A percentile compares a stretch with the other conserved stretches of the same genome.
Evolutionary conservation across 2,888 invertebrate genomes (phyloP).

Genomic region (Empis livida): DNA sequence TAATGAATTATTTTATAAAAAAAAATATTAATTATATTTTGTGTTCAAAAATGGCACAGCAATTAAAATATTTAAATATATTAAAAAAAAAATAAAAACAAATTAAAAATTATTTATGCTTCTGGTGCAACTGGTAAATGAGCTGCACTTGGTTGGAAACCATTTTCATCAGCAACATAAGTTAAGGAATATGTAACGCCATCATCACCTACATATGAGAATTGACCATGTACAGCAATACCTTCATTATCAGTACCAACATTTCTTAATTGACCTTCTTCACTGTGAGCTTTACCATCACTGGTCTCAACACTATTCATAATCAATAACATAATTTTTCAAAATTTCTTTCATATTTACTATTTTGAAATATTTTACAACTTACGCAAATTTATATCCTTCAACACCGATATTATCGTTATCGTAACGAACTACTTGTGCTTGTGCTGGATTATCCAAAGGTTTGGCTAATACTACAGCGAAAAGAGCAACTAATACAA

Average conservation of each 20-base stretch:
- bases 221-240: constrained; percentile 35
- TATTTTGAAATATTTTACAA: neutral
- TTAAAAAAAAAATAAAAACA: too few relatives aligned
- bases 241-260: constrained; percentile 37
- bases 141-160: constrained; percentile 30
- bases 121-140: constrained; percentile 28
- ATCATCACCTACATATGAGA: constrained; percentile 39
- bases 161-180: constrained; percentile 18
- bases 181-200: constrained; percentile 41
- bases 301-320: constrained; percentile 45
- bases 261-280: constrained; percentile 38
- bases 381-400: constrained; percentile 11
- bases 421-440: constrained; percentile 40
- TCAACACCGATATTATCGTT: constrained; percentile 37
- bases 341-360: too few relatives aligned
- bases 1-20: too few relatives aligned
- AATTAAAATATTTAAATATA: too few relatives aligned
- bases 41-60: too few relatives aligned
- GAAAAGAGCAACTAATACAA: constrained; percentile 34
- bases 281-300: constrained; percentile 38
- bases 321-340: neutral
- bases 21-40: too few relatives aligned
- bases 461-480: constrained; percentile 20
- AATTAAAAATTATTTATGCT: neutral
- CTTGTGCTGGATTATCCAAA: constrained; percentile 30